Evolutionary conservation across 2,888 invertebrate species (phyloP), one percentile per base, ranked within the genome.

Genomic region (Drosophila kokeensis): DNA sequence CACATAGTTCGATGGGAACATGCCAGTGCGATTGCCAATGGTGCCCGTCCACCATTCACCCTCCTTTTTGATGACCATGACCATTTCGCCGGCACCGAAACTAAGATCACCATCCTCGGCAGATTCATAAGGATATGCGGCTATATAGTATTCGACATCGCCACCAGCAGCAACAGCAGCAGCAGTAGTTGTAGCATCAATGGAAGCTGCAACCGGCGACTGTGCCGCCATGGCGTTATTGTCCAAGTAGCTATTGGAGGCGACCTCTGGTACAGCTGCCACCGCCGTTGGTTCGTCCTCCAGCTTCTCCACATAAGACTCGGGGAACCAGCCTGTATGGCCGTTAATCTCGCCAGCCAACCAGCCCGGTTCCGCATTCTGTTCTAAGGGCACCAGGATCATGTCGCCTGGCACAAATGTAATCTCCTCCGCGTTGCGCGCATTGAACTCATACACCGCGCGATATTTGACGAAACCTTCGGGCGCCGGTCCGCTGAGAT

Each of bases 1-100:
- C 63, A 98, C 99, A 94, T 99, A 99, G 94, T 99, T 99, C 2
- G 98, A 98, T 0, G 99, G 99, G 94, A 99, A 99, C 82, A 99
- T 98, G 64, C 99, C 99, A 13, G 95, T 95, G 76, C 96, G 93
- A 85, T 95, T 94, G 48, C 96, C 97, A 81, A 98, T 95, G 78
- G 96, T 95, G 34, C 99, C 99, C 6, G 99, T 99, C 99, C 99
- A 99, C 99, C 99, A 99, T 92, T 99, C 99, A 0, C 98, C 99
- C 73, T 99, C 98, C 75, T 97, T 96, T 76, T 98, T 96, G 45
- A 95, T 95, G 2, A 99, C 98, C 82, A 95, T 95, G 69, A 99
- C 96, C 83, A 96, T 94, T 93, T 99, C 99, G 0, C 98, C 96
- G 0, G 95, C 95, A 81, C 96, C 96, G 93, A 99, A 99, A 69